Base-by-base conservation (phyloP, 1,140 invertebrate species). In the Pseudomyrmex flavicornis region DNA sequence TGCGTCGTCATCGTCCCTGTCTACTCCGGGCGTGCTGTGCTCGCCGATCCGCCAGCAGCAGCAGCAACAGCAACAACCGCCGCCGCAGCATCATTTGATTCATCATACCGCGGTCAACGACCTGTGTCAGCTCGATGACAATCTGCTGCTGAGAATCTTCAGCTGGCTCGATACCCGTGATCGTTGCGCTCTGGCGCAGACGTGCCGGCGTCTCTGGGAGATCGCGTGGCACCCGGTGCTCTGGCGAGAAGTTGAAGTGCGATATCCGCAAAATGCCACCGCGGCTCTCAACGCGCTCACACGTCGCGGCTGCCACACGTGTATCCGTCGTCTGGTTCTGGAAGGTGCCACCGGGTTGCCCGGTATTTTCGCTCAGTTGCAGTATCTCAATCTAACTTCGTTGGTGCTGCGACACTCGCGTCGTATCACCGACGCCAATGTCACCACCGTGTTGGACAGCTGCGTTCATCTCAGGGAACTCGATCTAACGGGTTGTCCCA, bases 141-240 rank as follows among this genome's bases (percentile, higher is more conserved):
- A 95, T 26, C 62, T 95, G 0, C 90, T 96, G 0, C 85, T 96
- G 5, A 95, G 94, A 83, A 96, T 98, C 66, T 97, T 98, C 82
- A 95, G 95, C 50, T 96, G 96, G 95, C 94, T 98, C n/a, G 95
- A 96, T 85, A 97, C 97, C 62, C 96, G 96, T 76, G 97, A 98
- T 82, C 92, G 98, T 50, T 97, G 97, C 88, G 95, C 96, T 20
- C 96, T 97, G 92, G 96, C 98, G 0, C 95, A 97, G 12, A 98
- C 98, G 0, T 98, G 97, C 89, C 94, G 96, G 13, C 94, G 97
- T 35, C 98, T 98, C 95, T 97, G 98, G 92, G 95, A 96, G 61
- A 95, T 98, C 22, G 97, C 97, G 15, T 98, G 97, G 97, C 96
- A 97, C 13, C 97, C 97, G 4, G 93, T 95, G 1, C 94, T 98